These are phyloP conservation scores for Dendrocincla fuliginosa DNA, from an alignment of 2,797 vertebrate species.

Conservation along the genomic window DNA sequence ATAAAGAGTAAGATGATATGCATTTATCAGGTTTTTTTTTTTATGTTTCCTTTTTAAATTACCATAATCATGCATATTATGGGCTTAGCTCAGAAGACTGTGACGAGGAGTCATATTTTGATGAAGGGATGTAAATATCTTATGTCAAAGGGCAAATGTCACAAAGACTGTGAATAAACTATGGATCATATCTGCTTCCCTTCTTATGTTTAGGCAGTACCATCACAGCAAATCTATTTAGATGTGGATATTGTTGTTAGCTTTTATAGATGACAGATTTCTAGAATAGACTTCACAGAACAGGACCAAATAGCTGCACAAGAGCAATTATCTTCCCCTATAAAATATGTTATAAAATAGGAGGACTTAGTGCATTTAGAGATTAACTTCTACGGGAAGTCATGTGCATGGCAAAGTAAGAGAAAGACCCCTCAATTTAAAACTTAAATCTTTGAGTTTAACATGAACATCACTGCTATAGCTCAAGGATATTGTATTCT, in stretches of 20 bases:
- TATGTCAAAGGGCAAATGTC: constrained; percentile 67
- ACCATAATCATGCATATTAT: constrained; percentile 72
- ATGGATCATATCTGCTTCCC: constrained; percentile 27
- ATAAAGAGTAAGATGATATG: constrained; percentile 73
- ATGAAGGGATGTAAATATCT: constrained; percentile 71
- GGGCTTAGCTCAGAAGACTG: constrained; percentile 63
- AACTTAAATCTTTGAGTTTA: constrained; percentile 59
- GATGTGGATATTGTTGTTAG: constrained; percentile 57
- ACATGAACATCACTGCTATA: constrained; percentile 25
- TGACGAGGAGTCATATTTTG: constrained; percentile 69
- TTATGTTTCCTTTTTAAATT: constrained; percentile 75
- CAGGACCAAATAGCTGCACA: constrained; percentile 8
- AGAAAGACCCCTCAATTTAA: constrained; percentile 56
- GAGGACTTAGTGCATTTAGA: constrained; percentile 53
- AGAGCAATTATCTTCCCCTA: constrained; percentile 50
- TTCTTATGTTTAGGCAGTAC: constrained; percentile 54
- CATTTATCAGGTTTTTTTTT: constrained; percentile 75
- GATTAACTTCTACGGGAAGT: constrained; percentile 65
- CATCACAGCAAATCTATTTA: constrained; percentile 54
- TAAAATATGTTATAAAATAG: constrained; percentile 55
- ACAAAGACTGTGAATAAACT: constrained; percentile 56
- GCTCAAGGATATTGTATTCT: constrained; percentile 67
- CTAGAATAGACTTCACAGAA: constrained; percentile 50
- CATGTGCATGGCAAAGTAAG: constrained; percentile 17
- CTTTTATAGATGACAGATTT: constrained; percentile 63